Evolutionary conservation across 1,140 invertebrate species (phyloP), one percentile per base, ranked within the genome.

Genomic region (Drosophila equinoxialis): DNA sequence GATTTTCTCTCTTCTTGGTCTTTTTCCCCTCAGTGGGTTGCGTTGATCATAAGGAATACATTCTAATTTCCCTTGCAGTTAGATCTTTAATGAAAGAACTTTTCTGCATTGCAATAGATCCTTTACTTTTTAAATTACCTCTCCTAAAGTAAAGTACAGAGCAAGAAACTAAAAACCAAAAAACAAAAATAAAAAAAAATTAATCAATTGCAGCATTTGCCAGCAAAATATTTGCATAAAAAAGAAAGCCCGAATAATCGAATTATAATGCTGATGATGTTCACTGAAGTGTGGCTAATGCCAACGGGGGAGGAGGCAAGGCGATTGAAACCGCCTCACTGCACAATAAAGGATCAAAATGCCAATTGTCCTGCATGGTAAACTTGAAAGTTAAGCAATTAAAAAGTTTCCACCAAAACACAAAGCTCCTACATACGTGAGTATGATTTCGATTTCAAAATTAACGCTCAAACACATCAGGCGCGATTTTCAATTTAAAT

Each of bases 391-490:
- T 87, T 69, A 89, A 86, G 85, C 83, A 86, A 87, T 87, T 87
- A 87, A 89, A 86, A 87, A 83, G 83, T 87, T 87, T 74, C 60
- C 30, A 30, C 10, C 71, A 79, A 83, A 83, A 76, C 73, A 76
- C 73, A 76, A 74, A 30, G 11, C 33, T 14, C 37, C 26, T 45
- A 20, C n/a, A 42, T 13, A 42, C n/a, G 8, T 30, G 8, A 6
- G 10, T 45, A 10, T 41, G 23, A 30, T 45, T 62, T 68, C 37
- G 51, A 57, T 39, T 59, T 62, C 59, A 65, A 87, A 89, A 89
- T 90, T 85, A 90, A 89, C 71, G 67, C 67, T 77, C 84, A 87
- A 87, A 87, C 84, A 90, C 84, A 89, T 89, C 85, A 89, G 84
- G 84, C 84, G 84, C 85, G 84, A 89, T 89, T 89, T 89, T 79